Evolutionary conservation across 2,888 invertebrate genomes (phyloP), one percentile per base, ranked within the genome.

Genomic region (Drosophila lutescens): DNA sequence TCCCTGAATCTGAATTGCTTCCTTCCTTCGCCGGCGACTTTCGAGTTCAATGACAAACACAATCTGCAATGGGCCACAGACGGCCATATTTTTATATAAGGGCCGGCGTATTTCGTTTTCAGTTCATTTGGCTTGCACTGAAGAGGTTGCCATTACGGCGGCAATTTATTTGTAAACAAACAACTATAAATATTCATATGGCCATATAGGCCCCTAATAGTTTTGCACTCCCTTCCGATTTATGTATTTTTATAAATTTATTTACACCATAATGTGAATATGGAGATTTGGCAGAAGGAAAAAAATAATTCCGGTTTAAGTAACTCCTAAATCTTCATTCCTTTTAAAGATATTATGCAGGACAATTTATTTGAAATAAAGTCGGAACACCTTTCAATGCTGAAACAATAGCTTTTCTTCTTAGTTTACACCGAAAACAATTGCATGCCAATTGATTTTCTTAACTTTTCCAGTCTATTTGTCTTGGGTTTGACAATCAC

Each of bases 1-100:
- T 9, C 56, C 8, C 47, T 34, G 26, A 26, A 26, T 26, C n/a
- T 26, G 63, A 41, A 62, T 47, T 40, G 32, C 53, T 47, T 66
- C 67, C 67, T 54, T 66, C 66, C 66, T 65, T 46, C 15, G 66
- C 26, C 66, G 65, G 32, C 53, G 41, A 58, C 44, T 58, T 58
- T 53, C 60, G 68, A 86, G 88, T 84, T 87, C 84, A 87, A 83
- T 83, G 88, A 87, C 88, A 65, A 87, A 87, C 78, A 69, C 68
- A 72, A 73, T 78, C 68, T 74, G 85, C 79, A 79, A 41, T 61
- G 76, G 56, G 40, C 50, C 30, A n/a, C 32, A 32, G 47, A 47
- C 47, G 15, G 23, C 41, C 17, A 57, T 36, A 49, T 69, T 59
- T 67, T 49, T 69, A 50, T 69, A 43, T 50, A 26, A n/a, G 38